phyloP scores from a whole-genome alignment of 2,797 vertebrate genomes.

The Pelochelys cantorii region DNA sequence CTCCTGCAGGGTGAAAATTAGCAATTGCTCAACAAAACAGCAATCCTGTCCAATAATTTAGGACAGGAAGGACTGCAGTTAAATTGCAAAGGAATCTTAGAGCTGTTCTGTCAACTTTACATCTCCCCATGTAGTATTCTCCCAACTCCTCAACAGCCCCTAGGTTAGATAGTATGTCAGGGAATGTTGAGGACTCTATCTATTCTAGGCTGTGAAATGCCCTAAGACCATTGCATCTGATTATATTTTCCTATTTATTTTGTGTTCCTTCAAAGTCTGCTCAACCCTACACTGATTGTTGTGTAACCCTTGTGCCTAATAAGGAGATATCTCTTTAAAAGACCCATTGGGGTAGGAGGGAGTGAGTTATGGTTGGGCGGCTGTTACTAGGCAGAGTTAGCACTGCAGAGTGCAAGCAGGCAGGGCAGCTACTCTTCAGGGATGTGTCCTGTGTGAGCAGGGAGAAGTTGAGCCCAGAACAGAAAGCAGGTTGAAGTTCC shows the following conservation, averaged over 20 bases:
- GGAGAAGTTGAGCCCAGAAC: too few relatives aligned
- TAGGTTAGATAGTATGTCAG: not conserved
- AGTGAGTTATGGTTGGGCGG: too few relatives aligned
- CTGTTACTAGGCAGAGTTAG: too few relatives aligned
- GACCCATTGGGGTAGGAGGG: too few relatives aligned
- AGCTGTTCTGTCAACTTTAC: not conserved
- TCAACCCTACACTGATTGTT: not conserved
- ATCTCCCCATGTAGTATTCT: not conserved
- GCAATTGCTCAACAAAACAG: slow-evolving; percentile 41
- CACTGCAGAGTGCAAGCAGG: too few relatives aligned
- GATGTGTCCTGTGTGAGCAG: too few relatives aligned
- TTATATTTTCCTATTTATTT: not conserved
- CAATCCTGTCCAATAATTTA: slow-evolving; percentile 23
- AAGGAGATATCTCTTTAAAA: too few relatives aligned
- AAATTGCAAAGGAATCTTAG: not conserved
- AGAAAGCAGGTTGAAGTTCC: too few relatives aligned
- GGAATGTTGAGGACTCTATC: not conserved
- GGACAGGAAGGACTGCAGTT: not conserved
- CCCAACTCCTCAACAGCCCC: not conserved
- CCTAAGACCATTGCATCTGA: not conserved
- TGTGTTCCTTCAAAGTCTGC: not conserved
- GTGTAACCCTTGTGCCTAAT: too few relatives aligned
- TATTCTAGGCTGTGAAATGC: not conserved
- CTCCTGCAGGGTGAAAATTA: not conserved
- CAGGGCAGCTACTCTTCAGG: too few relatives aligned